Evolutionary conservation across 2,113 vertebrate genomes (phyloP).

Genomic region (Silurus glanis): DNA sequence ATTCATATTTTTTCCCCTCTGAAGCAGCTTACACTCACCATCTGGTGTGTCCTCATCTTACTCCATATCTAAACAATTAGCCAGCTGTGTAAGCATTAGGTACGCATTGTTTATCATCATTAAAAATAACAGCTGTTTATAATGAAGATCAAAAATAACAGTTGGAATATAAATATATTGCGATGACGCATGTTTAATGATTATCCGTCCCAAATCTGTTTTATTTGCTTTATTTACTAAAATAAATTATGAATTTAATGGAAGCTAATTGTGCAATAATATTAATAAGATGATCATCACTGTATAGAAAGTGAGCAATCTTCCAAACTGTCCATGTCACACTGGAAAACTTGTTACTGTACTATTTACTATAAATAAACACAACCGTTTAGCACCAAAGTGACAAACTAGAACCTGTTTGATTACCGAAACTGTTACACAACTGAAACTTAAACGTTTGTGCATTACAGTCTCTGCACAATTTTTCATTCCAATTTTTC

Average conservation of each 20-base stretch:
- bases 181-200: background rate
- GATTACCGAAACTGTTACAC: background rate
- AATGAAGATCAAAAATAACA: background rate
- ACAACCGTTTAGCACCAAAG: background rate
- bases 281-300: too few relatives aligned
- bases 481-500: background rate
- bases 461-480: background rate
- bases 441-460: background rate
- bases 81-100: background rate
- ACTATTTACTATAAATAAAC: too few relatives aligned
- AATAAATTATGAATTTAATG: too few relatives aligned
- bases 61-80: background rate
- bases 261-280: background rate
- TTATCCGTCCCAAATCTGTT: background rate
- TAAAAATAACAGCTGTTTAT: conserved; percentile 7
- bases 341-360: background rate
- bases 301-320: background rate
- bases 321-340: background rate
- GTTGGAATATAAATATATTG: background rate
- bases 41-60: background rate
- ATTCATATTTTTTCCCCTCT: background rate
- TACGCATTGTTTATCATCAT: background rate
- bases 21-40: background rate
- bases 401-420: background rate
- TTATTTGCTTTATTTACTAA: background rate